Evolutionary conservation across 2,888 invertebrate species (phyloP), one percentile per base, ranked within the genome.

Genomic region (Cataglyphis cursor): DNA sequence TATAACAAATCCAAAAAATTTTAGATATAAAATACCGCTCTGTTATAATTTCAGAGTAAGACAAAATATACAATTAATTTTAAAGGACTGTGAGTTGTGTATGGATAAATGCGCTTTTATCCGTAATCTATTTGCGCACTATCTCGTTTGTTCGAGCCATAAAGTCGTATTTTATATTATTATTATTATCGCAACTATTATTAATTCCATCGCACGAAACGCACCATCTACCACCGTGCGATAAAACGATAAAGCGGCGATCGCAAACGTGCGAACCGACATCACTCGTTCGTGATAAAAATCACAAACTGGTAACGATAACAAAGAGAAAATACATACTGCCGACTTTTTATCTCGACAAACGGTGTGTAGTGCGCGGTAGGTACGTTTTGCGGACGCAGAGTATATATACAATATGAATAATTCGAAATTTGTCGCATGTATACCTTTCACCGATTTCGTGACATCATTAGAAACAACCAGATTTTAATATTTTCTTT

Each of bases 121-220:
- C 21, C 44, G 59, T 70, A 72, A 78, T 78, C 78, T 80, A 44
- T 59, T 24, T 57, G 44, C 68, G 8, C 61, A 38, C 41, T 81
- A 84, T 84, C 73, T 62, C 74, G 21, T 54, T 38, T 35, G 74
- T 51, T 74, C 72, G n/a, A 8, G 68, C 44, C 68, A 41, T 84
- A 75, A 82, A 84, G 12, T 68, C 62, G 41, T 81, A 48, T 81
- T 73, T 73, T 83, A 81, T 73, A 81, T 83, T 83, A 83, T 81
- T 83, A 83, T 73, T 83, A 83, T 83, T 81, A 72, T 65, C 64
- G 73, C 57, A 68, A 75, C 66, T 82, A 81, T 82, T 83, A 81
- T 83, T 84, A 84, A 51, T 82, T 82, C 38, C 21, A 66, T 73
- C 66, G 24, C 38, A 70, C 75, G 41, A 68, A 44, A 59, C 24